Evolutionary conservation across 64 coral and sea anemone genomes (phyloP), one percentile per base, ranked within the genome.

Genomic region (Dendrophyllia cribrosa): DNA sequence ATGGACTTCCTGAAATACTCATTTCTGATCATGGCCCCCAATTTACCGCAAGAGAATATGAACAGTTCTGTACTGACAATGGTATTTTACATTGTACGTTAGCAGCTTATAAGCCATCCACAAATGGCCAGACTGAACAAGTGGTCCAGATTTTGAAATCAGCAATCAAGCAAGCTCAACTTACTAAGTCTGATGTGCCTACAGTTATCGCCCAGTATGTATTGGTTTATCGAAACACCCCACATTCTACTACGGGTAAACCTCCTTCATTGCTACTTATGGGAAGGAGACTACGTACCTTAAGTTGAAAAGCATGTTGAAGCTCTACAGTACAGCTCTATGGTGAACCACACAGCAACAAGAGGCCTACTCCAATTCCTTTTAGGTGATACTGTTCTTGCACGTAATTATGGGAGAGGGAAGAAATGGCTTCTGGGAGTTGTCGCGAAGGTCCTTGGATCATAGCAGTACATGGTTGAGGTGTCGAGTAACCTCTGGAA

Each of bases 101-200:
- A n/a, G 85, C 85, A 58, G 13, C 77, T 16, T 93, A 88, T 43
- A 88, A 82, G 0, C 85, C 63, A 0, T 88, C 85, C 47, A 82
- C 92, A 51, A 93, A 93, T 73, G 92, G 85, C 15, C 52, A 88
- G 34, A 75, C 67, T 60, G 92, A 93, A 88, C 66, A 75, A 46
- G 78, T 88, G 58, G 85, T 93, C 15, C 92, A 93, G 79, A 68
- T 88, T 19, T 58, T 83, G 6, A 93, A 93, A 58, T 58, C 85
- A 22, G 73, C 64, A 46, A 73, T 68, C 59, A 64, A 14, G 56
- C 55, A 92, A 76, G 66, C 90, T 76, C 58, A 53, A 49, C 49
- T 92, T 74, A 88, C 91, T 72, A 55, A 72, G 61, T 43, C 72
- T 3, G 61, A 87, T 93, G 64, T 93, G 43, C 17, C 58, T 55